These are phyloP conservation scores for Galaxea fascicularis DNA, from an alignment of 92 coral and sea anemone species.

Conservation along the genomic window DNA sequence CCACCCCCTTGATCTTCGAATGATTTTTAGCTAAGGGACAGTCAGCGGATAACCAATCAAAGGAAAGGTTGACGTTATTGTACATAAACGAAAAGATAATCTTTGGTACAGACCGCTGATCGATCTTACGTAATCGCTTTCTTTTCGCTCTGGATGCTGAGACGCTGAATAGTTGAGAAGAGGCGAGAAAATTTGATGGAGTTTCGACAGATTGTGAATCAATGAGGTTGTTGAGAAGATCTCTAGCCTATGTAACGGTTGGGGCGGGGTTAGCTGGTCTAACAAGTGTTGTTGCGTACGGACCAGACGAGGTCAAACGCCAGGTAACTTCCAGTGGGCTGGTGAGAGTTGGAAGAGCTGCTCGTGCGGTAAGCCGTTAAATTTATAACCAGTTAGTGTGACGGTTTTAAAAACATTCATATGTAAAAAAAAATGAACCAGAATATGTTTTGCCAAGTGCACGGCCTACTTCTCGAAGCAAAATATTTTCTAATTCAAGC, in stretches of 20 bases:
- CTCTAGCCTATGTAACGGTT: slow-evolving; percentile 17
- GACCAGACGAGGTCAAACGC: slow-evolving; percentile 55
- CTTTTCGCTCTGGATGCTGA: too few relatives aligned
- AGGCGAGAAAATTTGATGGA: background rate
- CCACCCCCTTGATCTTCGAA: too few relatives aligned
- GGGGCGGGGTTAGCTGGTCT: slow-evolving; percentile 29
- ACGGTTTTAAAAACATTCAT: background rate
- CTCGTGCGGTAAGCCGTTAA: slow-evolving; percentile 61
- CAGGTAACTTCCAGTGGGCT: slow-evolving; percentile 69
- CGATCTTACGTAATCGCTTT: slow-evolving; percentile 5
- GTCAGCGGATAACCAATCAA: too few relatives aligned
- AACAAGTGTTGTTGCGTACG: background rate
- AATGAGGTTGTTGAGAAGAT: slow-evolving; percentile 33
- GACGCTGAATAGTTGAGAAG: background rate
- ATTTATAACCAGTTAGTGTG: background rate
- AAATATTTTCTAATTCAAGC: too few relatives aligned
- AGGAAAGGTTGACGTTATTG: background rate
- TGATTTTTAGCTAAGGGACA: too few relatives aligned
- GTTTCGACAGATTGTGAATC: background rate
- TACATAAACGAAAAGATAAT: background rate
- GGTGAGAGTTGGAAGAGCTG: slow-evolving; percentile 82
- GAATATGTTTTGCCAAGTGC: too few relatives aligned
- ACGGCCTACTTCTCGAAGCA: too few relatives aligned
- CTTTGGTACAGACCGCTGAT: slow-evolving; percentile 5
- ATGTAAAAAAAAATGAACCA: too few relatives aligned